Base-by-base conservation (phyloP, 2,797 vertebrate species). In the Scomberomorus guttatus region DNA sequence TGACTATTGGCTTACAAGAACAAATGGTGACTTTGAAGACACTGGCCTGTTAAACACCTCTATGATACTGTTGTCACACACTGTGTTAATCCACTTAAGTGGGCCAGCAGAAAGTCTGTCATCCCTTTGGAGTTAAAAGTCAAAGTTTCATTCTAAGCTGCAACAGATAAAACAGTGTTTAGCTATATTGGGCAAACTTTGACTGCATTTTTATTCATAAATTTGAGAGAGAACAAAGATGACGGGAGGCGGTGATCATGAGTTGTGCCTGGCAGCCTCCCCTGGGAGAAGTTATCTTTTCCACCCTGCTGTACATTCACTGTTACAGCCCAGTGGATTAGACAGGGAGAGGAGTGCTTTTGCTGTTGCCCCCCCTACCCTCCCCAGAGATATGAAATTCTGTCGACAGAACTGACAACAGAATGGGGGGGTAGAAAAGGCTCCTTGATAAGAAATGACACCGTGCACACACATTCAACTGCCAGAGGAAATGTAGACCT, bases 281-380 rank as follows among this genome's bases (percentile, higher is more conserved):
- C 80, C 69, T 14, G 87, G 62, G 90, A 83, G 77, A 72, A 88
- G 79, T 82, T 84, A 90, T 92, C 84, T 87, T 71, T 83, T 87
- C 87, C 83, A 72, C 69, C 77, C 84, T 60, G 85, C 83, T 75
- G 85, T 89, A 82, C 72, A 7, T 55, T 89, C 84, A 48, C 79
- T 54, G 81, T 52, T 75, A 83, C 80, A 75, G 84, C 76, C 81
- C 87, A 27, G 77, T 82, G 85, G 86, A 87, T 91, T 83, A 90
- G 82, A 90, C 81, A 22, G 60, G 51, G 52, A 60, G 56, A 82
- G 12, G 71, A 85, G 77, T 14, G 77, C 70, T 75, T 83, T 62
- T 70, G 51, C 75, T 79, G 61, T 46, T 63, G 25, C 75, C 11
- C 9, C 37, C 37, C 34, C 10, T 12, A n/a, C 37, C 1, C 37